Conservation (phyloP, 2,888 invertebrate genomes). For the Eupithecia dodoneata region DNA sequence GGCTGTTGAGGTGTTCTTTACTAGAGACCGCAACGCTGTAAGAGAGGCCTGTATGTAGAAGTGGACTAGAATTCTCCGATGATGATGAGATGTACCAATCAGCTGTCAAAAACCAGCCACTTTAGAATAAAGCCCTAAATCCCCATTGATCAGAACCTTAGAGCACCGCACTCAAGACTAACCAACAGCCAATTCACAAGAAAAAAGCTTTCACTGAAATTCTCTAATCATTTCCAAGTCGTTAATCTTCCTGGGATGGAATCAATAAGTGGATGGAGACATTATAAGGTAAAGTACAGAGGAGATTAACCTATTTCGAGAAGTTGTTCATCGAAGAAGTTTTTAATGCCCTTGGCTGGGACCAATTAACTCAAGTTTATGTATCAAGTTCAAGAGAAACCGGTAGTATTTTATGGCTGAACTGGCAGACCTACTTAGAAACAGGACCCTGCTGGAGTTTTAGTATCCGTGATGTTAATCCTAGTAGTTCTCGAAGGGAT, state of each 20-base stretch:
- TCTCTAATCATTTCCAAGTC: slow-evolving; percentile 22
- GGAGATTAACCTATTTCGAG: slow-evolving; percentile 27
- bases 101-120: neutral
- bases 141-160: neutral
- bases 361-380: slow-evolving; percentile 39
- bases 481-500: too few species aligned
- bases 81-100: too few species aligned
- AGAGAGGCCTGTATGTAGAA: too few species aligned
- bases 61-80: too few species aligned
- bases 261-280: slow-evolving; percentile 32
- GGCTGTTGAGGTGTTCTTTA: too few species aligned
- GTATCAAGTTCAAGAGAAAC: slow-evolving; percentile 18
- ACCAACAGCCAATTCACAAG: slow-evolving; percentile 8
- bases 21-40: too few species aligned
- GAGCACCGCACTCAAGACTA: slow-evolving; percentile 2
- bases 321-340: slow-evolving; percentile 32
- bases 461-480: neutral
- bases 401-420: slow-evolving; percentile 3
- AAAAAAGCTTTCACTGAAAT: slow-evolving; percentile 22
- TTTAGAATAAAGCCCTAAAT: neutral
- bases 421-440: neutral
- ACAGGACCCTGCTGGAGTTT: neutral
- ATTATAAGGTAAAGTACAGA: slow-evolving; percentile 12
- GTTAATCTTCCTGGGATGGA: slow-evolving; percentile 18
- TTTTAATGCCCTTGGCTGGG: slow-evolving; percentile 35